Base-by-base conservation (phyloP, 2,888 invertebrate species). In the Aproaerema taeniolella region DNA sequence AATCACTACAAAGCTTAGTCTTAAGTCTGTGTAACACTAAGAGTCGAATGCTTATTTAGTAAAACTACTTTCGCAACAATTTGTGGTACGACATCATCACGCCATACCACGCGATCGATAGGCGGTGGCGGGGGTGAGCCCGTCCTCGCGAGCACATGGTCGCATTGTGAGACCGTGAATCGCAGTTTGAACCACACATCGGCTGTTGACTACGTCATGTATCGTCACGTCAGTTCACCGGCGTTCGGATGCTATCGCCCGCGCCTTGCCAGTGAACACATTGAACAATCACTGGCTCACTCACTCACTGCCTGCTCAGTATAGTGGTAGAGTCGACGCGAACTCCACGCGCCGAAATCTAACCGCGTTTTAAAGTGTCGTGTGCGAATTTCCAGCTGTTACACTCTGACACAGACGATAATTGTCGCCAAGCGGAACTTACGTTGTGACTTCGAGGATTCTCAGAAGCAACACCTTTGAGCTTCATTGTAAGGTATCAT, bases 91-190 rank as follows among this genome's bases (percentile, higher is more conserved):
- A 72, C 62, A 58, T 55, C 57, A 73, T 78, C 76, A 82, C 83
- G 85, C 83, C 82, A 85, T 63, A 66, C 65, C 78, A 67, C 67
- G 67, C 78, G 70, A 79, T 73, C 62, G 62, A 58, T 67, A 15
- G 10, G 26, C 29, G 29, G 17, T 8, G 5, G 29, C 13, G 8
- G 39, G 17, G 30, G 32, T 29, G 38, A 36, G 25, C 35, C 16
- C 26, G 39, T 5, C 1, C 28, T 15, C 10, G 20, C 43, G 47
- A 54, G 48, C 55, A 58, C 58, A 59, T 61, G 56, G 52, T 39
- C 46, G 43, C 49, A 50, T 43, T 53, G 46, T 51, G 52, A n/a
- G n/a, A 50, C 53, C 50, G 50, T 47, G 51, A 46, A 49, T 38
- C 33, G 38, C 12, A 32, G 34, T 55, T 42, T 39, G 12, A 7